phyloP scores from a whole-genome alignment of 2,797 vertebrate genomes.

The Myripristis jacobus region DNA sequence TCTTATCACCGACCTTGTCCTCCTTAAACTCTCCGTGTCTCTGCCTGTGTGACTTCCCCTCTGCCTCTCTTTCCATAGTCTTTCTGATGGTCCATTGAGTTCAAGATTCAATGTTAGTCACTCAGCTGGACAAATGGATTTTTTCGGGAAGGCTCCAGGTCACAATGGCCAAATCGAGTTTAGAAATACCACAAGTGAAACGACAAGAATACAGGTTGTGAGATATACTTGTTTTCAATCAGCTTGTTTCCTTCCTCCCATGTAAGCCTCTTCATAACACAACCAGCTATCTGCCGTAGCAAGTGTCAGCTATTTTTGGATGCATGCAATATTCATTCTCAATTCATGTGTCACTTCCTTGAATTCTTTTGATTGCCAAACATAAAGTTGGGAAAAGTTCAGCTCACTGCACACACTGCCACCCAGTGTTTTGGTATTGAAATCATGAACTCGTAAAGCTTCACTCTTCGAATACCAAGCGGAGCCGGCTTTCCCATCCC shows the following conservation, averaged over 20 bases:
- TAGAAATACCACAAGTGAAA: constrained; percentile 24
- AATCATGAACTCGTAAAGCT: constrained; percentile 32
- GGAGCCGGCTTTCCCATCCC: constrained; percentile 1
- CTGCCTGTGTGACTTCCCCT: constrained; percentile 30
- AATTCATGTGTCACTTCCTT: constrained; percentile 56
- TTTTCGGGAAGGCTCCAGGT: constrained; percentile 31
- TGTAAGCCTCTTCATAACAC: constrained; percentile 39
- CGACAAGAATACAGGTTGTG: constrained; percentile 23
- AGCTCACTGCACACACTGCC: constrained; percentile 19
- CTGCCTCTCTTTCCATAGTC: background rate
- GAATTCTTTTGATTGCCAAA: constrained; percentile 50
- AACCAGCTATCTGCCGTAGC: constrained; percentile 56
- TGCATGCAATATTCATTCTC: constrained; percentile 54
- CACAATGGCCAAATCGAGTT: constrained; percentile 37
- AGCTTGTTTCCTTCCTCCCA: constrained; percentile 52
- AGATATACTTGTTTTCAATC: constrained; percentile 50
- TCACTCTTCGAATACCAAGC: constrained; percentile 5
- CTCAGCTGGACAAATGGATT: background rate
- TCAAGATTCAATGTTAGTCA: constrained; percentile 37
- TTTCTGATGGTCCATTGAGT: constrained; percentile 19
- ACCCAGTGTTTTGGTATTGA: constrained; percentile 38
- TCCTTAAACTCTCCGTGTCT: constrained; percentile 35
- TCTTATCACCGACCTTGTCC: constrained; percentile 62
- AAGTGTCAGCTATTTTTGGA: constrained; percentile 72
- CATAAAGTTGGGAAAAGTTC: constrained; percentile 45